Evolutionary conservation across 2,888 invertebrate genomes (phyloP).

Genomic region (Meganola albula): DNA sequence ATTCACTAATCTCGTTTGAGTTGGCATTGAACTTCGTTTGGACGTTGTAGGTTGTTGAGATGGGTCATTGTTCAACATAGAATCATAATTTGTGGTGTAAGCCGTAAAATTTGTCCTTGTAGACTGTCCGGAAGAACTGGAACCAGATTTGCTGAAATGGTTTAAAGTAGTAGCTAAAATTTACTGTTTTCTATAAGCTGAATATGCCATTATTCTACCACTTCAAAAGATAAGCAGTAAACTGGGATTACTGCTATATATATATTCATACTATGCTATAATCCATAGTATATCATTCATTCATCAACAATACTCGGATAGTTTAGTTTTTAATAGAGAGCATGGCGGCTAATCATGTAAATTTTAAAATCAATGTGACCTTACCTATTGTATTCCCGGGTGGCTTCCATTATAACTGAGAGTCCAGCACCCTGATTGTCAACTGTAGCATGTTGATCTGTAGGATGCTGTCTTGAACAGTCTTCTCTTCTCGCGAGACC

Average conservation of each 20-base stretch:
- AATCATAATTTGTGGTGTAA: slow-evolving; percentile 66
- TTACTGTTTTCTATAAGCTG: slow-evolving; percentile 4
- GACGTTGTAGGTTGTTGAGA: slow-evolving; percentile 51
- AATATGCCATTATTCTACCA: too few relatives aligned
- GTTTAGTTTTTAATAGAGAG: too few relatives aligned
- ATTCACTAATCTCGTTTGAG: slow-evolving; percentile 54
- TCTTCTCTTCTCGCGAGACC: slow-evolving; percentile 55
- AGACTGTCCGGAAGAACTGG: slow-evolving; percentile 71
- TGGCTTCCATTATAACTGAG: slow-evolving; percentile 80
- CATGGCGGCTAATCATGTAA: too few relatives aligned
- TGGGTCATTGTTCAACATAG: slow-evolving; percentile 66
- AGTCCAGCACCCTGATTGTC: slow-evolving; percentile 68
- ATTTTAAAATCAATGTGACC: too few relatives aligned
- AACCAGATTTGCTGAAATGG: slow-evolving; percentile 69
- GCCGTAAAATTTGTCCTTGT: slow-evolving; percentile 68
- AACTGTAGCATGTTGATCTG: slow-evolving; percentile 58
- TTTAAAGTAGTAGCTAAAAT: slow-evolving; percentile 12
- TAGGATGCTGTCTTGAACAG: slow-evolving; percentile 43
- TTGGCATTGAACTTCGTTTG: slow-evolving; percentile 57
- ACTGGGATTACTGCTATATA: too few relatives aligned
- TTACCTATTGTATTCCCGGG: slow-evolving; percentile 79
- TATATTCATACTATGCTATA: too few relatives aligned
- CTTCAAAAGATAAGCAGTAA: too few relatives aligned
- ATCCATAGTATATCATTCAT: too few relatives aligned
- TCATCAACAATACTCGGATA: too few relatives aligned